phyloP scores from a whole-genome alignment of 2,797 vertebrate genomes.

The Leptodactylus fallax region DNA sequence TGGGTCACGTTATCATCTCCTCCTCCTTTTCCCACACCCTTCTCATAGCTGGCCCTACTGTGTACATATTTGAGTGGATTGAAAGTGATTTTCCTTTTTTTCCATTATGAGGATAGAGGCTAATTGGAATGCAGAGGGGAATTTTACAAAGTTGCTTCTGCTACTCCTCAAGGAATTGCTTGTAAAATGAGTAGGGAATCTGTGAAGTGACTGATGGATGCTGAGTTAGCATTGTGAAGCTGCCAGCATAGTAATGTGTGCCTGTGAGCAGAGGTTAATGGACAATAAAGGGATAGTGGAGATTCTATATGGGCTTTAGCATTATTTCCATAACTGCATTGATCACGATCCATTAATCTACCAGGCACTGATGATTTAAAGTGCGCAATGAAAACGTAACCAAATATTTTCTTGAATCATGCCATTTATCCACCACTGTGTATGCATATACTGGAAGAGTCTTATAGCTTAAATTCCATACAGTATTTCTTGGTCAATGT shows the following conservation, averaged over 20 bases:
- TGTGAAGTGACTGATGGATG: conserved; percentile 54
- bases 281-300: background rate
- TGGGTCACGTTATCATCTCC: conserved; percentile 23
- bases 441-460: no score
- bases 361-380: background rate
- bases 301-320: background rate
- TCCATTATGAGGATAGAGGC: conserved; percentile 4
- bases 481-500: no score
- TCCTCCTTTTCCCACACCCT: conserved; percentile 52
- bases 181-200: conserved; percentile 30
- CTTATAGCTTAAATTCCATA: no score
- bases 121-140: conserved; percentile 46
- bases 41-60: conserved; percentile 26
- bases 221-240: conserved; percentile 35
- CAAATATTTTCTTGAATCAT: background rate
- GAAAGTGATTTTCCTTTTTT: conserved; percentile 40
- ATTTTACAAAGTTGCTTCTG: conserved; percentile 46
- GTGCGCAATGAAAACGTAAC: background rate
- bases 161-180: conserved; percentile 41
- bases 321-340: conserved; percentile 30
- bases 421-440: background rate
- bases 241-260: conserved; percentile 35
- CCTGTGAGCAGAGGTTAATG: conserved; percentile 36
- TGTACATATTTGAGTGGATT: conserved; percentile 1
- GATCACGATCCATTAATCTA: conserved; percentile 29